These are phyloP conservation scores for Leptinotarsa lineolata DNA, from an alignment of 1,140 invertebrate species.

Conservation along the genomic window DNA sequence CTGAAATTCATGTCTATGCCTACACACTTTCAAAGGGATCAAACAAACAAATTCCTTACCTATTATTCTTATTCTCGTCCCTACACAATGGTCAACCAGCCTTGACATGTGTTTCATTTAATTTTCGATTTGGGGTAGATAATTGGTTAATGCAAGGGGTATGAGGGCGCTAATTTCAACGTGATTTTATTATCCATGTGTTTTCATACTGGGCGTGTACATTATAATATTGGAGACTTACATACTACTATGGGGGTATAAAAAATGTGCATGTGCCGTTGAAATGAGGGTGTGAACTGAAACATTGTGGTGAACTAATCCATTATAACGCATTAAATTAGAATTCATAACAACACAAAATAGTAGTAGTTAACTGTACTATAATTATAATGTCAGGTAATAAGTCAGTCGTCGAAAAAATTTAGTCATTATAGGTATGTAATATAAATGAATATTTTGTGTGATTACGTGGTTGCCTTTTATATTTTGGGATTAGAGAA, in stretches of 20 bases:
- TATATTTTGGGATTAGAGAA: too few relatives aligned
- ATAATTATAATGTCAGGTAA: too few relatives aligned
- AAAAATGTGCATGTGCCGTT: neutral
- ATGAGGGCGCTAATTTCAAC: neutral
- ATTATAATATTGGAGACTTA: neutral
- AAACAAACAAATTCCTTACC: too few relatives aligned
- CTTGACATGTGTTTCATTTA: neutral
- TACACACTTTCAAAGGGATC: too few relatives aligned
- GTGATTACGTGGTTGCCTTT: too few relatives aligned
- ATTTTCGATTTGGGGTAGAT: neutral
- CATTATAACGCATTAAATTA: neutral
- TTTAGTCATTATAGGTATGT: too few relatives aligned
- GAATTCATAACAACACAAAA: neutral
- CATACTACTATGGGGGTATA: neutral
- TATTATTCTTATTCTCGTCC: too few relatives aligned
- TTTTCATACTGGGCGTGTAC: neutral
- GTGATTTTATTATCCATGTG: neutral
- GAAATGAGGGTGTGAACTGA: neutral
- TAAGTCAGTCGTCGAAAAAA: too few relatives aligned
- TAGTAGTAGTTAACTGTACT: neutral
- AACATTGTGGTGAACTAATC: constrained; percentile 2
- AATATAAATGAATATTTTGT: too few relatives aligned
- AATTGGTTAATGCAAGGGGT: neutral
- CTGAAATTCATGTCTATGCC: too few relatives aligned
- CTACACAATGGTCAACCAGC: neutral